Percentiles rank a stretch among this genome's conserved stretches.
These are phyloP conservation scores for Cosmia pyralina DNA, from an alignment of 2,888 invertebrate species.

Conservation along the genomic window DNA sequence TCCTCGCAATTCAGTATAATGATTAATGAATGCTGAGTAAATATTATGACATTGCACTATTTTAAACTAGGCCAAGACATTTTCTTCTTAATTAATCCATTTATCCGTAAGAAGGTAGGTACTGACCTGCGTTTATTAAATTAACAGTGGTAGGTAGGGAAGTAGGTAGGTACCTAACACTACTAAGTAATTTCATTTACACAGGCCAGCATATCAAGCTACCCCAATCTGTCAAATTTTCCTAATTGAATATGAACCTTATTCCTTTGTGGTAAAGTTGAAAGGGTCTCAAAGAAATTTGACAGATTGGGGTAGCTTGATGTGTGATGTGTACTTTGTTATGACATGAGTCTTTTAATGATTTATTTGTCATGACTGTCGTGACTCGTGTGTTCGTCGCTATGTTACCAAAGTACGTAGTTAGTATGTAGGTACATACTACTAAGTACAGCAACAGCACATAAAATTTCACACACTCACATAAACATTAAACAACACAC, in stretches of 20 bases:
- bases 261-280: too few species aligned
- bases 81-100: conserved; percentile 13
- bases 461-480: too few species aligned
- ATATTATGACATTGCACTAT: conserved; percentile 10
- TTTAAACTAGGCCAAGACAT: conserved; percentile 6
- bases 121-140: conserved; percentile 17
- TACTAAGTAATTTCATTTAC: background rate
- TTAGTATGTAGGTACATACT: too few species aligned
- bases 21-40: too few species aligned
- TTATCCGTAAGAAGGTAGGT: background rate
- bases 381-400: conserved; percentile 3
- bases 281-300: too few species aligned
- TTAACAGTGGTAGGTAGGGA: conserved; percentile 1
- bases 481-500: too few species aligned
- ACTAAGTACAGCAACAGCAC: too few species aligned
- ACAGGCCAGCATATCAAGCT: too few species aligned
- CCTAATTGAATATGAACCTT: too few species aligned
- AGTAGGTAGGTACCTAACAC: background rate
- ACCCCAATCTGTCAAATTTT: too few species aligned
- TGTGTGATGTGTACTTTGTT: conserved; percentile 7
- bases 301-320: too few species aligned
- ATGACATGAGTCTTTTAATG: conserved; percentile 6
- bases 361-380: too few species aligned
- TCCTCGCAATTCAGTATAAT: conserved; percentile 1
- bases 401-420: background rate